A percentile compares a stretch with the other conserved stretches of the same genome.
These are phyloP conservation scores for Mus spretus DNA, from an alignment of 2,797 vertebrate genomes.

Conservation along the genomic window DNA sequence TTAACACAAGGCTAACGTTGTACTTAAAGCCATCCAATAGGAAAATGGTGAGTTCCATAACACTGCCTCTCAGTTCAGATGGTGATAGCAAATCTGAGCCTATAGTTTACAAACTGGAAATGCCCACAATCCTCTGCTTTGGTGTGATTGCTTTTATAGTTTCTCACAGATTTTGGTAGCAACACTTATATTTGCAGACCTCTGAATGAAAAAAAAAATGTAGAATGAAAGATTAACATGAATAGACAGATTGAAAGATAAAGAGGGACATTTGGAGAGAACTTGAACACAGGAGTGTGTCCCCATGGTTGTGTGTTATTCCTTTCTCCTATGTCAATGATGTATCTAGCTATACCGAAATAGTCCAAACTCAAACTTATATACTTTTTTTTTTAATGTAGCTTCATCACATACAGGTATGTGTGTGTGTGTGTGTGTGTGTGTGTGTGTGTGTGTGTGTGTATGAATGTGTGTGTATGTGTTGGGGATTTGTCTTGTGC, in stretches of 20 bases:
- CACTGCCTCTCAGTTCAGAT: background rate
- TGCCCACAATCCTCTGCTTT: background rate
- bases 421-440: background rate
- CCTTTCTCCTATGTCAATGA: background rate
- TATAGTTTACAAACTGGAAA: background rate
- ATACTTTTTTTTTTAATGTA: background rate
- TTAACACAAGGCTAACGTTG: background rate
- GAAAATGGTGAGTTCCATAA: background rate
- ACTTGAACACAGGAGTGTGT: background rate
- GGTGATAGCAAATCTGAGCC: background rate
- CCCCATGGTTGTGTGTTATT: background rate
- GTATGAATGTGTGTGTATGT: background rate
- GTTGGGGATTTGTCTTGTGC: background rate
- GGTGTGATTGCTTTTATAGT: background rate
- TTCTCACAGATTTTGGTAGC: background rate
- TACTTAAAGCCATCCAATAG: background rate
- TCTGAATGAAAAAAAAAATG: background rate
- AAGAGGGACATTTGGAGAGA: background rate
- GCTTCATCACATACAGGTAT: background rate
- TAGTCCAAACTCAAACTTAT: background rate
- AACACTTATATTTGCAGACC: background rate
- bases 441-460: background rate
- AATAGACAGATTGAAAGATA: background rate
- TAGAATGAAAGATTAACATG: background rate
- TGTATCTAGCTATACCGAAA: background rate